phyloP scores from a whole-genome alignment of 1,140 invertebrate species.

The Eufriesea mexicana region DNA sequence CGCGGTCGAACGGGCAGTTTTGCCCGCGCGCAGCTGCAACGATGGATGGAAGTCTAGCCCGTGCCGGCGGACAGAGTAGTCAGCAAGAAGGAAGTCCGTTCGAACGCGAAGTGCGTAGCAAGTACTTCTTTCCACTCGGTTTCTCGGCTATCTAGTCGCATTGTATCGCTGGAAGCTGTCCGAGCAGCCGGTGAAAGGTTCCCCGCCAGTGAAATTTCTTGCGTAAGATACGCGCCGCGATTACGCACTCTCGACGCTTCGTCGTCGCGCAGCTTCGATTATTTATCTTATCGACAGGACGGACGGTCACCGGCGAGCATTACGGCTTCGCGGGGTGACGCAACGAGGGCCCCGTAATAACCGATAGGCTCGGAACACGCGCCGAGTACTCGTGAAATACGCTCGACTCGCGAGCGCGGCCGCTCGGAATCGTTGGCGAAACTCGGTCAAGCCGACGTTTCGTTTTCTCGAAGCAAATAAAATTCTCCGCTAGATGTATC shows the following conservation, averaged over 20 bases:
- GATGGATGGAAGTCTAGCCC: not conserved
- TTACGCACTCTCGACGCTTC: slow-evolving; percentile 9
- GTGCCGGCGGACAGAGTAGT: not conserved
- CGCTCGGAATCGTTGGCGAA: not conserved
- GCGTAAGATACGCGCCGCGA: slow-evolving; percentile 21
- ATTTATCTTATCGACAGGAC: slow-evolving; percentile 40
- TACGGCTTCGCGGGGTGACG: slow-evolving; percentile 28
- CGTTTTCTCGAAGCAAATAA: no score
- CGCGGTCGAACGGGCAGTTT: no score
- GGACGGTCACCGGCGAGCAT: not conserved
- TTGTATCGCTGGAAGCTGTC: not conserved
- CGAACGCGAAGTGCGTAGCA: not conserved
- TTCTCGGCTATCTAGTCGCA: not conserved
- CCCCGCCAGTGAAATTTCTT: slow-evolving; percentile 37
- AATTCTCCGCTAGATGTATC: no score
- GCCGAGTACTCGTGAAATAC: not conserved
- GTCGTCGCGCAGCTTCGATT: slow-evolving; percentile 5
- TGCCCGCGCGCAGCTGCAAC: no score
- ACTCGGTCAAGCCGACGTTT: no score
- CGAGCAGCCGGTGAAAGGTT: slow-evolving; percentile 29
- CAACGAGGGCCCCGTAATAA: slow-evolving; percentile 9
- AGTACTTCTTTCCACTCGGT: not conserved
- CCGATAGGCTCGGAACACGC: no score
- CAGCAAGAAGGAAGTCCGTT: not conserved
- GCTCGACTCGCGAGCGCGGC: no score